phyloP scores from a whole-genome alignment of 2,797 vertebrate species.

The Poecilia wingei region DNA sequence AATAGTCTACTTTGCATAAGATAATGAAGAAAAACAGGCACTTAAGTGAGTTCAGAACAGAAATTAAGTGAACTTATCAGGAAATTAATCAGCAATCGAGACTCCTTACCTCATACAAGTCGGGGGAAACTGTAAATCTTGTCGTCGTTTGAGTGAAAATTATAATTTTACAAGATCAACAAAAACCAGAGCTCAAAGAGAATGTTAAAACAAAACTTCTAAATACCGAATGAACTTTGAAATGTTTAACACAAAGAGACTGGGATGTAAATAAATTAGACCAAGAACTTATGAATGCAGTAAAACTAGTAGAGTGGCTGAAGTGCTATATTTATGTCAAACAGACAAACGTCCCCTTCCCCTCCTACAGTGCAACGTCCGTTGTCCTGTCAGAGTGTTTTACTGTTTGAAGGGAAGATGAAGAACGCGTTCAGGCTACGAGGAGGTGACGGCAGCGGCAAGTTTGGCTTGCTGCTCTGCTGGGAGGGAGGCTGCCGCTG shows the following conservation, averaged over 20 bases:
- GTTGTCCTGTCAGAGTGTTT: constrained; percentile 26
- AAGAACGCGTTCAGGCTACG: constrained; percentile 53
- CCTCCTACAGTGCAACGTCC: constrained; percentile 43
- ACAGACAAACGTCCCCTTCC: constrained; percentile 36
- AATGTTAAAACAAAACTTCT: constrained; percentile 28
- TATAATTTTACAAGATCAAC: constrained; percentile 2
- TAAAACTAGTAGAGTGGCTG: constrained; percentile 22
- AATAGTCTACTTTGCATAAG: neutral
- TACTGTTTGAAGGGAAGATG: constrained; percentile 7
- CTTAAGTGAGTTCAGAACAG: neutral
- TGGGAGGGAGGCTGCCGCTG: constrained; percentile 80
- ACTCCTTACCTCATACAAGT: neutral
- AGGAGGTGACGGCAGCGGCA: constrained; percentile 53
- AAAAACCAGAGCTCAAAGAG: constrained; percentile 22
- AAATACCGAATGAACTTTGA: constrained; percentile 33
- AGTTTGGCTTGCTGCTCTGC: constrained; percentile 79
- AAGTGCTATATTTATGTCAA: constrained; percentile 40
- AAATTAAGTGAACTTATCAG: neutral
- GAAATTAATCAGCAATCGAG: neutral
- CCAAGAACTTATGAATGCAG: constrained; percentile 25
- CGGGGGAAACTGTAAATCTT: neutral
- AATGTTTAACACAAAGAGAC: constrained; percentile 37
- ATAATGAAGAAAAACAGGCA: neutral
- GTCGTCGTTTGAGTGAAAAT: neutral
- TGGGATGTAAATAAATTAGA: constrained; percentile 63